A percentile compares a stretch with the other conserved stretches of the same genome.
phyloP scores from a whole-genome alignment of 2,113 vertebrate species.

The Enhydra lutris region DNA sequence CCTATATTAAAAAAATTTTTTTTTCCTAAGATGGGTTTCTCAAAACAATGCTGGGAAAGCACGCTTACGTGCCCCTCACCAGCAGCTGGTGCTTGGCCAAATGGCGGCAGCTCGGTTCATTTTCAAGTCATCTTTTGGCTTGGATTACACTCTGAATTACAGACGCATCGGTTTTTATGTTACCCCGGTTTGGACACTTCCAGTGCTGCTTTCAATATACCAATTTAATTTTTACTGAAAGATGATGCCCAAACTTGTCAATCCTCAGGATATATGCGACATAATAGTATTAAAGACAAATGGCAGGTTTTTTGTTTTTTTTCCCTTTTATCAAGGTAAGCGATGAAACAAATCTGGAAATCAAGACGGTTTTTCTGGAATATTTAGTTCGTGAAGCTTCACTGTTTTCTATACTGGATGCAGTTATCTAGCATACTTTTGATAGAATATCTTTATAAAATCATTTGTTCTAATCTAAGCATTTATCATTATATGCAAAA shows the following conservation, averaged over 20 bases:
- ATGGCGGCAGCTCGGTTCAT: not conserved
- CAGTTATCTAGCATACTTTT: conserved; percentile 76
- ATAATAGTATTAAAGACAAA: not conserved
- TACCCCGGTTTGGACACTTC: not conserved
- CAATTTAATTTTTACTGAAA: conserved; percentile 34
- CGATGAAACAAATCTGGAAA: conserved; percentile 45
- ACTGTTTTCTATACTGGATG: not conserved
- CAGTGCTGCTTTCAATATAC: not conserved
- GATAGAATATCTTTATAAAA: conserved; percentile 86
- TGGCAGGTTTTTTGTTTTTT: not conserved
- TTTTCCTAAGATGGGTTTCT: not conserved
- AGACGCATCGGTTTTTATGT: not conserved
- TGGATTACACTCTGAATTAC: not conserved
- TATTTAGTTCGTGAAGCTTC: not conserved
- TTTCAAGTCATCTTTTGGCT: not conserved
- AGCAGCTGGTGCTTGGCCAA: not conserved
- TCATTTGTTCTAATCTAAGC: conserved; percentile 88
- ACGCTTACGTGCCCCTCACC: rapidly evolving
- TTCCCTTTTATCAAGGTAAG: not conserved
- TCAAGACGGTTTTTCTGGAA: conserved; percentile 43
- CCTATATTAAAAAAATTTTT: not conserved
- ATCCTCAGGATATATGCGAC: not conserved
- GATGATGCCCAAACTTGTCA: conserved; percentile 4
- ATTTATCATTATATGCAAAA: conserved; percentile 90
- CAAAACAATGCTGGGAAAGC: not conserved